Evolutionary conservation across 2,888 invertebrate species (phyloP), one percentile per base, ranked within the genome.

Genomic region (Spodoptera littoralis): DNA sequence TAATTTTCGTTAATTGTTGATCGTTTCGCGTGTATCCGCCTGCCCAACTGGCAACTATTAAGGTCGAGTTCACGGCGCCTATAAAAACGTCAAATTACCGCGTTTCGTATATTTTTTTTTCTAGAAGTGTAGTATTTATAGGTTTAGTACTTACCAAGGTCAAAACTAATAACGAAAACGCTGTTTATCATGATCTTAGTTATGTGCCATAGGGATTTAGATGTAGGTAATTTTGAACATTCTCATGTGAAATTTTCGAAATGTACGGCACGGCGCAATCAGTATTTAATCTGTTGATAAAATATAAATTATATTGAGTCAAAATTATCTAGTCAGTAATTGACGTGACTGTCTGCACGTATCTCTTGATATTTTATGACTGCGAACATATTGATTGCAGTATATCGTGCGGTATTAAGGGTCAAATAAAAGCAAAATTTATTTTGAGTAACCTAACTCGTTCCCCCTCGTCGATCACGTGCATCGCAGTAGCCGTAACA

Each of bases 1-100:
- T 43, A 2, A 43, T 55, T 65, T 63, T 65, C 12, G 46, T 51
- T 64, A 77, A 60, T 71, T 68, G 55, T 59, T 55, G 18, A 73
- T 30, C 59, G 59, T 60, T 64, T 56, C 50, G 48, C 61, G 65
- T 63, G 60, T 55, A 54, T 50, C 46, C 51, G 51, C 63, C 24
- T n/a, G 57, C 50, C 50, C 51, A 52, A 51, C 52, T 52, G 36
- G 52, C 51, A 52, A 48, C 44, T 52, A 49, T 59, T 63, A 51
- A 76, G 68, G 77, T 67, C 62, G 73, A 73, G 79, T 80, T 79
- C 79, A 80, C 55, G 78, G 65, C 54, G 13, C 57, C 67, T 59
- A 76, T 79, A 71, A 75, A 76, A 63, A 65, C 62, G 58, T 59
- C 59, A 73, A 80, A 75, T 72, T 61, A 46, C 49, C 8, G 12